phyloP scores from a whole-genome alignment of 2,888 invertebrate genomes.

The Girardia tigrina region DNA sequence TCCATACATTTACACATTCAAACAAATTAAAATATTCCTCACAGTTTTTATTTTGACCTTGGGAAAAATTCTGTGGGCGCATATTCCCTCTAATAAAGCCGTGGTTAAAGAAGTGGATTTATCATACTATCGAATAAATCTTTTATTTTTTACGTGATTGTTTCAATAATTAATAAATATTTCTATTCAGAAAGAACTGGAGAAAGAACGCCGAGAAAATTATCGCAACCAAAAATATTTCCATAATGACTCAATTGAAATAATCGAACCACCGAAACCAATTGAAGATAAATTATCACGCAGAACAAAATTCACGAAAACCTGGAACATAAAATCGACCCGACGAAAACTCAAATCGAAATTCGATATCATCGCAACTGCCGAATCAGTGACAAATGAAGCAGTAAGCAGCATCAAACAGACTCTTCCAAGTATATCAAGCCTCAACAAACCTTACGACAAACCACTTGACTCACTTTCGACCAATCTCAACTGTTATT shows the following conservation, averaged over 20 bases:
- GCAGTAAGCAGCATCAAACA: neutral
- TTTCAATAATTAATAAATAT: too few relatives aligned
- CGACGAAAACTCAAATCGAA: neutral
- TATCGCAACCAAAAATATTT: neutral
- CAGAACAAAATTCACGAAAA: neutral
- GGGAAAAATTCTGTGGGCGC: too few relatives aligned
- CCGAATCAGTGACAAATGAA: too few relatives aligned
- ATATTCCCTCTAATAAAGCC: too few relatives aligned
- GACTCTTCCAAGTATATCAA: neutral
- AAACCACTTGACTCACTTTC: neutral
- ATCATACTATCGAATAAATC: too few relatives aligned
- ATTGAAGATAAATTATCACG: neutral
- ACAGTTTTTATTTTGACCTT: too few relatives aligned
- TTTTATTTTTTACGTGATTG: neutral
- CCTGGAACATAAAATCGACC: neutral
- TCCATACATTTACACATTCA: too few relatives aligned
- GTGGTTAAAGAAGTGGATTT: too few relatives aligned
- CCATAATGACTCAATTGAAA: neutral
- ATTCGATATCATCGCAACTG: neutral
- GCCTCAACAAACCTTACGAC: neutral
- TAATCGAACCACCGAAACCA: neutral
- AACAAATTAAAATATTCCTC: too few relatives aligned
- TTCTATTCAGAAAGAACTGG: constrained; percentile 1
- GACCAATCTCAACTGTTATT: neutral
- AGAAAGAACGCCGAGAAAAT: neutral